Evolutionary conservation across 2,113 vertebrate genomes (phyloP), one percentile per base, ranked within the genome.

Genomic region (Perccottus glenii): DNA sequence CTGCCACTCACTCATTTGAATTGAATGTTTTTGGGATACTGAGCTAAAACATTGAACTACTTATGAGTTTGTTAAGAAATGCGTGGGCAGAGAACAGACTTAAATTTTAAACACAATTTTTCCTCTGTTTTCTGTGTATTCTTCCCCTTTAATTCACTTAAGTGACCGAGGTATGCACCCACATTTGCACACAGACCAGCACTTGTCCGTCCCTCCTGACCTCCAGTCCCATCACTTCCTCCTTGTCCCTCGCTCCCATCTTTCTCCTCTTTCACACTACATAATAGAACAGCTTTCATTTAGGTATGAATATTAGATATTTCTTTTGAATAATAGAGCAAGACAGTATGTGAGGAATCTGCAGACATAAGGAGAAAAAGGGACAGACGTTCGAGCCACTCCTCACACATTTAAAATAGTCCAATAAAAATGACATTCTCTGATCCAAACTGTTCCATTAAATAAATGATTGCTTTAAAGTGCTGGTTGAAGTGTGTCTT

Each of bases 291-390:
- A 88, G 86, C 84, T 86, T 89, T 90, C 87, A 89, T 88, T 87
- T 88, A 85, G 81, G 82, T 89, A 89, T 91, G 87, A 91, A 91
- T 90, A 89, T 91, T 90, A 86, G 71, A 91, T 91, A 70, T 78
- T 78, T 60, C 78, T 70, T 70, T 51, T 90, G 79, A 91, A 89
- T 90, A 83, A 88, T 90, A 63, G 72, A 89, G 51, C 61, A 40
- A 50, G 76, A 57, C 76, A 15, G 33, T 85, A 88, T 86, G 80
- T 86, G 83, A 80, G 67, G 71, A 88, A 83, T 86, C 69, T 85
- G 83, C 83, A 82, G 75, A 78, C 75, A 86, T 73, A 65, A 64
- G 64, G 62, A 71, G 77, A 72, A 84, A 83, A 80, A 64, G 50
- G 33, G 72, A 70, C 78, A 53, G 65, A 70, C 14, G 47, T 70